Evolutionary conservation across 2,113 vertebrate species (phyloP).

Genomic region (Dicaeum eximium): DNA sequence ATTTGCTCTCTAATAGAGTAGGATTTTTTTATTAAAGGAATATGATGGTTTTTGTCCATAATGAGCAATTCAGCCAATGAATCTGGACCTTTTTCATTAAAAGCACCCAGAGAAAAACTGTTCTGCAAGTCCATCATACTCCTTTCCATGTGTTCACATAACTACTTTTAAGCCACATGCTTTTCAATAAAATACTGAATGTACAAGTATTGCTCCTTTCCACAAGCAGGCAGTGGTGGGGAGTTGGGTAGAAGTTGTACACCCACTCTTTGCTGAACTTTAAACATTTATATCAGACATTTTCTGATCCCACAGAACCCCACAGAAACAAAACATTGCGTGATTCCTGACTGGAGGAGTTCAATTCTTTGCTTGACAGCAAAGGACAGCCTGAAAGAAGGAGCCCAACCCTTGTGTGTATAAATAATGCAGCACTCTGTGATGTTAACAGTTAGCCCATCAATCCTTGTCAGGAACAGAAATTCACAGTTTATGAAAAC

Average conservation of each 20-base stretch:
- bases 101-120: not conserved
- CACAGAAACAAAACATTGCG: not conserved
- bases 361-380: not conserved
- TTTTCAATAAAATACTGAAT: not conserved
- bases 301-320: not conserved
- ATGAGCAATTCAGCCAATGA: not conserved
- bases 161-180: not conserved
- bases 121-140: not conserved
- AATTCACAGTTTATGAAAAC: slow-evolving; percentile 13
- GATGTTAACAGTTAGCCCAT: not conserved
- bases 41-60: rapidly evolving
- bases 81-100: not conserved
- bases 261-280: not conserved
- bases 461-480: slow-evolving; percentile 26
- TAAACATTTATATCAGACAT: not conserved
- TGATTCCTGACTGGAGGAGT: not conserved
- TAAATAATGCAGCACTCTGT: slow-evolving; percentile 49
- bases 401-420: not conserved
- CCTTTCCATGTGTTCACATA: not conserved
- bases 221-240: not conserved
- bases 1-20: not conserved
- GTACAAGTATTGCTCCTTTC: not conserved
- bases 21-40: not conserved
- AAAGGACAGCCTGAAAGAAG: slow-evolving; percentile 40
- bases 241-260: not conserved